Conservation (phyloP, 2,113 vertebrate species). For the Maccullochella peelii region DNA sequence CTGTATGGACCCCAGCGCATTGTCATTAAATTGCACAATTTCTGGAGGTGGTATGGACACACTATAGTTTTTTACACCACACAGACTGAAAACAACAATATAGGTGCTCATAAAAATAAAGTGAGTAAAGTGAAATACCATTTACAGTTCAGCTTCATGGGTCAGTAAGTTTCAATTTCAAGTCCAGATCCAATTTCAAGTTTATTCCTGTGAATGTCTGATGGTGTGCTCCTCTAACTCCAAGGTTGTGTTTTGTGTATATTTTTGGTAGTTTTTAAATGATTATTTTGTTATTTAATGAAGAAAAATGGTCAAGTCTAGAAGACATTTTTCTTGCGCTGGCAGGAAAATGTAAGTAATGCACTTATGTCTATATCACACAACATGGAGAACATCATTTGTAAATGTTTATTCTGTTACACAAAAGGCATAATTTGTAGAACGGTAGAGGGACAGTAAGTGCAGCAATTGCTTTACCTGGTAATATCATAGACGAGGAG, state of each 20-base stretch:
- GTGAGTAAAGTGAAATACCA: neutral
- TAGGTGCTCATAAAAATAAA: conserved; percentile 7
- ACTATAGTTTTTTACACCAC: neutral
- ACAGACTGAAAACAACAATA: neutral
- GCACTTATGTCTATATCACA: neutral
- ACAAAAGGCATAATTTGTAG: neutral
- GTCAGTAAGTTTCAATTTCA: conserved; percentile 21
- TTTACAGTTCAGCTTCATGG: conserved; percentile 5
- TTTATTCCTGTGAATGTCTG: neutral
- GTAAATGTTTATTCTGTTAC: neutral
- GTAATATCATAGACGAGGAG: conserved; percentile 95
- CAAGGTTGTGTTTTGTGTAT: neutral
- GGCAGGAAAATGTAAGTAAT: neutral
- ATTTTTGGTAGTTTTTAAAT: neutral
- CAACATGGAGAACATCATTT: neutral
- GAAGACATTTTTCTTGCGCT: neutral
- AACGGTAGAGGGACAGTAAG: neutral
- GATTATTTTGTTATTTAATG: neutral
- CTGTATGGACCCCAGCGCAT: neutral
- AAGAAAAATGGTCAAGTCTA: neutral
- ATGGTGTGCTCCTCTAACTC: neutral
- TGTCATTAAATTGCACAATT: conserved; percentile 5
- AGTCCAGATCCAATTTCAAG: conserved; percentile 5
- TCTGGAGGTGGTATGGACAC: conserved; percentile 1
- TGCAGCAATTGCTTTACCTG: conserved; percentile 80